Evolutionary conservation across 1,140 invertebrate genomes (phyloP), one percentile per base, ranked within the genome.

Genomic region (Lepidurus couesii): DNA sequence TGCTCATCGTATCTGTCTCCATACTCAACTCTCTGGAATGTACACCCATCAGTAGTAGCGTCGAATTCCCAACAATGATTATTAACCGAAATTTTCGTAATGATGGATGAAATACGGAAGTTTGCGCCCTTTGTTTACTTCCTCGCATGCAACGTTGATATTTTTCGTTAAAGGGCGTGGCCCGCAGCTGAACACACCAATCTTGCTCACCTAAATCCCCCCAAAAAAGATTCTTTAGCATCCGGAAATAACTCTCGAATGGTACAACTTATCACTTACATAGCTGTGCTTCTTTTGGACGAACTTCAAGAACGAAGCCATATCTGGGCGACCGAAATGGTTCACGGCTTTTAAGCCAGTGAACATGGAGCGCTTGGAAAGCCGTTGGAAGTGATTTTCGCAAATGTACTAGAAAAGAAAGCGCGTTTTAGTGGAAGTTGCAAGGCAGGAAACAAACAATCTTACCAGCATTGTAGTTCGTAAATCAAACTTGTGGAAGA

Each of bases 401-500:
- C 97, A 99, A 84, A 99, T 99, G 84, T 99, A 99, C 97, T 99
- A 88, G 43, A 94, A 90, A 78, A 75, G 45, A 82, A 80, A 80
- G 82, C 81, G 82, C 24, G 78, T 43, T 47, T 79, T 11, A 13
- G 74, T 42, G 75, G n/a, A n/a, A 10, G 9, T 43, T 10, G 73
- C 9, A 53, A 42, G 34, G 42, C 24, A 21, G n/a, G 42, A 34
- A 16, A 24, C 44, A n/a, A 75, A 1, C 21, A 75, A 2, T 90
- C 92, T 90, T 85, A 98, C 97, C 89, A 99, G 87, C 96, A 99
- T 98, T 2, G 98, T 99, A 45, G 98, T 99, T 82, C 98, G 87
- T 79, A 99, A 89, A 89, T 99, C 98, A 84, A 99, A 99, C 86
- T 99, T 98, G 85, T 99, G 96, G 89, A 99, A 99, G 87, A 99